Evolutionary conservation across 2,113 vertebrate species (phyloP).

Genomic region (Pelobates fuscus): DNA sequence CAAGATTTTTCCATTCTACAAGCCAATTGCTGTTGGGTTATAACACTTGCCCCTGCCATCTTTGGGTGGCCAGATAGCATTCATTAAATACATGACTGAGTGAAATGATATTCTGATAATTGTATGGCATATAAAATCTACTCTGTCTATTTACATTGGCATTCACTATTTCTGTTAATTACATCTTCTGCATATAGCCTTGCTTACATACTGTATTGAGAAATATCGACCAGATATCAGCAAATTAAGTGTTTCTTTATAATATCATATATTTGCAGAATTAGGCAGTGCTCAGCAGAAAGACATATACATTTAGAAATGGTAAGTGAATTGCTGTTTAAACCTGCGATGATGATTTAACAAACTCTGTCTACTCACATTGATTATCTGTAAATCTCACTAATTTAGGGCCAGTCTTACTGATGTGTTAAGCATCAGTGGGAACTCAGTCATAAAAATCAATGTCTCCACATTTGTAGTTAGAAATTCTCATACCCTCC

Average conservation of each 20-base stretch:
- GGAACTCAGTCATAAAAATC: constrained; percentile 38
- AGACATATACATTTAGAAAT: constrained; percentile 34
- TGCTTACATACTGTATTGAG: no score
- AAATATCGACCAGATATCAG: no score
- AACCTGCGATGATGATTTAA: constrained; percentile 40
- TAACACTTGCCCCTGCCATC: no score
- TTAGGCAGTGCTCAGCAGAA: constrained; percentile 14
- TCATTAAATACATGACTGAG: no score
- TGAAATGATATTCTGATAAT: no score
- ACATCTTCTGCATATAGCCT: no score
- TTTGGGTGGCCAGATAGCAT: no score
- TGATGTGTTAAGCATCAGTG: constrained; percentile 33
- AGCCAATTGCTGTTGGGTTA: no score
- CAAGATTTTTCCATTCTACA: no score
- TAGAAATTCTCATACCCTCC: constrained; percentile 13
- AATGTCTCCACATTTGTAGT: constrained; percentile 16
- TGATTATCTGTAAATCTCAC: constrained; percentile 45
- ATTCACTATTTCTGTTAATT: no score
- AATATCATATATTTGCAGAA: constrained; percentile 18
- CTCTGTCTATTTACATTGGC: no score
- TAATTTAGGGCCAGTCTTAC: constrained; percentile 32
- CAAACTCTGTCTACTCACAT: constrained; percentile 29
- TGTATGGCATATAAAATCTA: no score
- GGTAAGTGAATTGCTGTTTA: constrained; percentile 44
- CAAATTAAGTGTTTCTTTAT: constrained; percentile 4